phyloP scores from a whole-genome alignment of 2,888 invertebrate species.

The Yponomeuta malinellus region DNA sequence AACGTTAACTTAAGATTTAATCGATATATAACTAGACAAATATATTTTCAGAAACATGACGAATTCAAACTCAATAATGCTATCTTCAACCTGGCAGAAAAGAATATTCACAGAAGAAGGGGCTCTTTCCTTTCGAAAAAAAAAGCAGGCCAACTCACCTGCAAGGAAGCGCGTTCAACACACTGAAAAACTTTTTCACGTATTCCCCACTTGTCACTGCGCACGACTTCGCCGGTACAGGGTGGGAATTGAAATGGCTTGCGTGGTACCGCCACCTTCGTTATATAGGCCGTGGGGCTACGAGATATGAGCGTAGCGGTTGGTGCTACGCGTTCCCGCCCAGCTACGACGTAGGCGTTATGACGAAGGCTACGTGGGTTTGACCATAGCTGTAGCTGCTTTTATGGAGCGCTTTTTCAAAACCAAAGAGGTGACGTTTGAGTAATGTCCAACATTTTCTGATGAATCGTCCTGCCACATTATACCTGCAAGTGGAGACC shows the following conservation, averaged over 20 bases:
- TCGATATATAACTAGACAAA: no score
- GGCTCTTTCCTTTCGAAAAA: background rate
- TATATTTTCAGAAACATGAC: no score
- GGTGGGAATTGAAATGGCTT: slow-evolving; percentile 51
- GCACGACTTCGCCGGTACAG: slow-evolving; percentile 31
- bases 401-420: no score
- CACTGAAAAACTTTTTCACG: background rate
- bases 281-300: slow-evolving; percentile 41
- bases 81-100: no score
- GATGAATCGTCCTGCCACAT: no score
- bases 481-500: no score
- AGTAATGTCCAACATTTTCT: no score
- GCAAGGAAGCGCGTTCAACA: background rate
- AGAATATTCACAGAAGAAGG: no score
- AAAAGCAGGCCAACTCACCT: background rate
- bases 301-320: slow-evolving; percentile 38
- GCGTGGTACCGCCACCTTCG: slow-evolving; percentile 30
- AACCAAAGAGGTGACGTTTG: no score
- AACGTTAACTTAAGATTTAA: no score
- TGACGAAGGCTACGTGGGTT: slow-evolving; percentile 42
- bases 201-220: background rate
- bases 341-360: slow-evolving; percentile 57
- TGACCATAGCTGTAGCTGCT: background rate
- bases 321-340: slow-evolving; percentile 51
- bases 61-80: no score